Evolutionary conservation across 23 tunicate species (phyloP), one percentile per base, ranked within the genome.

Genomic region (Diplosoma virens): DNA sequence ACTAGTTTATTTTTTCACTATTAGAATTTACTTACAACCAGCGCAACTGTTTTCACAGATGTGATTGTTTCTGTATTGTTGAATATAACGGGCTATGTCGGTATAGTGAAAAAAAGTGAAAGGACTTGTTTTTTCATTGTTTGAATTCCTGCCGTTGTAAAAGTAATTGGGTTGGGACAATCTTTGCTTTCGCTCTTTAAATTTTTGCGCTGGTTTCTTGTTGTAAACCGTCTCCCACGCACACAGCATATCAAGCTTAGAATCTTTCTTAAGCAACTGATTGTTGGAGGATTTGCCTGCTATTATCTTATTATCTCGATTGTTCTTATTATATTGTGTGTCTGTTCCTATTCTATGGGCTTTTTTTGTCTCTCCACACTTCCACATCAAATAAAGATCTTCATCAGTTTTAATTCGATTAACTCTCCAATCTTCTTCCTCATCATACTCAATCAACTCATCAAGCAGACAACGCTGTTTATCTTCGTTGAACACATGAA

Each of bases 101-200:
- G 94, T 69, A 78, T 87, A 87, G 32, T 87, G 94, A 48, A 80
- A 87, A 48, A 87, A 87, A 32, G 69, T 80, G 71, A 55, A 87
- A 32, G 66, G 32, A 4, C 47, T 32, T 18, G 36, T 71, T 3
- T 36, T 58, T 21, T 21, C 41, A 48, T 58, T 47, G 16, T 47
- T 28, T 23, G 48, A 2, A 11, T 36, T 30, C 1, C 34, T 25
- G 2, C 4, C 33, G 11, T 47, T 14, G 6, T 9, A 27, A 33
- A 47, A 25, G 33, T 35, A 28, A 23, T 47, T 47, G 59, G 61
- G 37, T 35, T 33, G 26, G 53, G 25, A 34, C 29, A 30, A 35
- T 47, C 78, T 35, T 20, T 47, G 78, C 35, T 72, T 50, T 22
- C 74, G 50, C 3, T 67, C 50, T 36, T 37, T 35, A 24, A 18